Evolutionary conservation across 2,797 vertebrate species (phyloP).

Genomic region (Sebastes goodei): DNA sequence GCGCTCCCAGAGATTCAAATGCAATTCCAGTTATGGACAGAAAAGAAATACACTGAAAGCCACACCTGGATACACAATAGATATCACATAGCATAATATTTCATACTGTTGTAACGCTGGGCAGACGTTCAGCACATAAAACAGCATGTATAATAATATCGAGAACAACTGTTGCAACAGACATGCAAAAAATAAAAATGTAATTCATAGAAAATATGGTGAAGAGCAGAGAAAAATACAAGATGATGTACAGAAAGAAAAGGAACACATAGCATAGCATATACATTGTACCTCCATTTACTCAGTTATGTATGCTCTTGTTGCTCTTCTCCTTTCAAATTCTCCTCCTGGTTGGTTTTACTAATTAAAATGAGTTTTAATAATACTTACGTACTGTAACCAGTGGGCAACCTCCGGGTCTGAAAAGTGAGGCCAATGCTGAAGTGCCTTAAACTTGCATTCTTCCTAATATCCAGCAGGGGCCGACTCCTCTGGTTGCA

Average conservation of each 20-base stretch:
- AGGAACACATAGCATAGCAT: no score
- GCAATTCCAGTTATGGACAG: conserved; percentile 28
- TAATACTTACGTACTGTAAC: no score
- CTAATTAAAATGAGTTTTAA: no score
- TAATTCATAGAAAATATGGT: not conserved
- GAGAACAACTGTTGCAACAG: conserved; percentile 2
- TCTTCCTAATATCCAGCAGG: no score
- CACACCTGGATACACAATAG: not conserved
- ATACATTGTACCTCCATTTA: no score
- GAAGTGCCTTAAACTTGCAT: no score
- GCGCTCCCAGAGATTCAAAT: conserved; percentile 39
- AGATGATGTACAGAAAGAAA: not conserved
- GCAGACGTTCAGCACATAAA: not conserved
- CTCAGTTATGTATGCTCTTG: no score
- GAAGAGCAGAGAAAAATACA: not conserved
- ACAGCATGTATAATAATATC: not conserved
- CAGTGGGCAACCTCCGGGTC: no score
- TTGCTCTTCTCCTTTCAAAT: no score
- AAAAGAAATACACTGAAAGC: conserved; percentile 20
- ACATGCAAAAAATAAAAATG: not conserved
- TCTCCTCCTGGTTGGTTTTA: no score
- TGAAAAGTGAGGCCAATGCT: no score
- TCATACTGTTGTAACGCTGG: not conserved
- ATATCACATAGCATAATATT: not conserved
- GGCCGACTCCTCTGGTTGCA: no score